A percentile compares a stretch with the other conserved stretches of the same genome.
Conservation (phyloP, 2,113 vertebrate species). For the Mola mola region DNA sequence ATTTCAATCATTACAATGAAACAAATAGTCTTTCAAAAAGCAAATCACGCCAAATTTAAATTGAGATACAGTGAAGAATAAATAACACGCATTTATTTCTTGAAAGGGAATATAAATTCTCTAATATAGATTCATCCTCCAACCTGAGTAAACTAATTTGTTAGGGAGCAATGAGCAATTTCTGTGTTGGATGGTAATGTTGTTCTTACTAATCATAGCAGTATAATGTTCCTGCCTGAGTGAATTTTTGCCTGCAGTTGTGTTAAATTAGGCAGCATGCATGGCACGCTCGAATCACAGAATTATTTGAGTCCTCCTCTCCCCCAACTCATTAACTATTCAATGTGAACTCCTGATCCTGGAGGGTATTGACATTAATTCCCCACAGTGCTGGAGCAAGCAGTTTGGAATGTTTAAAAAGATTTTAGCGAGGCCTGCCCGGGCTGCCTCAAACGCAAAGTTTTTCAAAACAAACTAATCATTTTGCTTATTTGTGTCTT, state of each 20-base stretch:
- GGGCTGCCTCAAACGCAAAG: constrained; percentile 33
- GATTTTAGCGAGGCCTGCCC: constrained; percentile 10
- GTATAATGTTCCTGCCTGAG: constrained; percentile 69
- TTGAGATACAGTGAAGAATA: no score
- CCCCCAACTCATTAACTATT: constrained; percentile 76
- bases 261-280: constrained; percentile 74
- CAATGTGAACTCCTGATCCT: constrained; percentile 73
- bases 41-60: no score
- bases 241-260: constrained; percentile 68
- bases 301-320: constrained; percentile 61
- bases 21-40: no score
- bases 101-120: constrained; percentile 40
- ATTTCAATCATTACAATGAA: no score
- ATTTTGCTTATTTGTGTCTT: constrained; percentile 61
- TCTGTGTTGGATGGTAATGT: constrained; percentile 62
- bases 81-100: no score
- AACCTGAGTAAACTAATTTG: constrained; percentile 56
- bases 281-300: constrained; percentile 55
- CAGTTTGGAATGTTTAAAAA: constrained; percentile 65
- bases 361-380: constrained; percentile 79
- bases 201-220: constrained; percentile 74
- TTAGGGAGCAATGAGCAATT: constrained; percentile 52
- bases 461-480: constrained; percentile 68
- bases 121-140: constrained; percentile 52
- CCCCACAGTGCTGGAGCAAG: constrained; percentile 64